Percentiles rank a stretch among this genome's conserved stretches.
These are phyloP conservation scores for Aporophyla nigra DNA, from an alignment of 2,888 invertebrate genomes.

Conservation along the genomic window DNA sequence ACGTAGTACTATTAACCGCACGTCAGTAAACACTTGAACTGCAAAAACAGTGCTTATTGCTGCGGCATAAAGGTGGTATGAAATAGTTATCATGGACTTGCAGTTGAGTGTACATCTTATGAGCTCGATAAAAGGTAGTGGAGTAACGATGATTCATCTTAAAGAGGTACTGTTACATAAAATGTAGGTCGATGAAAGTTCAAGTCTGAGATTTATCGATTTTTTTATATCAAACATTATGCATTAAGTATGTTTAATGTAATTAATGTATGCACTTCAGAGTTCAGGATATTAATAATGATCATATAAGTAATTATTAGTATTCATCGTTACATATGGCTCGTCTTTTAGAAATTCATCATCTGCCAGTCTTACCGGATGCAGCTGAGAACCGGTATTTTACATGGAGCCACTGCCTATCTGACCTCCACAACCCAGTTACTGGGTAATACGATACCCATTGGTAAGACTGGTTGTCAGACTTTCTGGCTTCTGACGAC, in stretches of 20 bases:
- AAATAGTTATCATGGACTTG: neutral
- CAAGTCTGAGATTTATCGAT: constrained; percentile 64
- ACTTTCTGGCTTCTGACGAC: too few species aligned
- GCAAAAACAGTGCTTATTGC: constrained; percentile 11
- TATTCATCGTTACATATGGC: neutral
- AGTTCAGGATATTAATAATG: constrained; percentile 30
- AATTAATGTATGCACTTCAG: constrained; percentile 32
- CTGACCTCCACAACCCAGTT: too few species aligned
- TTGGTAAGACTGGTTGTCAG: too few species aligned
- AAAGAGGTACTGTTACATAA: constrained; percentile 77
- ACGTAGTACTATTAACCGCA: constrained; percentile 4
- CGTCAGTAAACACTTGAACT: constrained; percentile 6
- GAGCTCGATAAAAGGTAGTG: constrained; percentile 70
- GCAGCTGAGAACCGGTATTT: too few species aligned
- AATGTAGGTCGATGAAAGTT: constrained; percentile 81
- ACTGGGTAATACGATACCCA: too few species aligned
- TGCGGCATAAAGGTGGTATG: neutral
- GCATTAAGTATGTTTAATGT: constrained; percentile 33
- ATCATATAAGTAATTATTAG: constrained; percentile 15
- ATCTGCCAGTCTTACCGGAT: too few species aligned
- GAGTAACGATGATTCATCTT: constrained; percentile 77
- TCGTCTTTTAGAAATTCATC: neutral
- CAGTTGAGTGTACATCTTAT: constrained; percentile 48
- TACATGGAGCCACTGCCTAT: too few species aligned
- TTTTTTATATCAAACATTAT: constrained; percentile 55